Evolutionary conservation across 2,888 invertebrate genomes (phyloP), one percentile per base, ranked within the genome.

Genomic region (Noctuana brunneofusca): DNA sequence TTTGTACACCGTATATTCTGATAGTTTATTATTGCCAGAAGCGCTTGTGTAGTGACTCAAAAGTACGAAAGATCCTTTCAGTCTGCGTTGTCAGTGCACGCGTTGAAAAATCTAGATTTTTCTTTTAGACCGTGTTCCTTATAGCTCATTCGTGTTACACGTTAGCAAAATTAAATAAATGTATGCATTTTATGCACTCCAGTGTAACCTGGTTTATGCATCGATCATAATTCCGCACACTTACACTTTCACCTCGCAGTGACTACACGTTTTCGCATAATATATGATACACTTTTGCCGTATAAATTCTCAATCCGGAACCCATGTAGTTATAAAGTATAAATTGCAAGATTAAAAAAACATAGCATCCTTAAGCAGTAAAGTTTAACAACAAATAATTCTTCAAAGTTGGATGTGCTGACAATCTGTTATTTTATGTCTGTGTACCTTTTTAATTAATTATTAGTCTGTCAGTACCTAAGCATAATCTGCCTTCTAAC

Each of bases 231-330:
- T 68, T 57, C 12, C 60, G 53, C 53, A 64, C 38, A 64, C 55
- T 62, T 62, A 58, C 54, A 71, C 71, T 72, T 72, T 72, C 71
- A 66, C 64, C 53, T 55, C 38, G 32, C 35, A 8, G 4, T 41
- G 38, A 38, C 66, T 65, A 43, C 62, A 64, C 53, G 57, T 41
- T 43, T 18, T 43, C 43, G 43, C 41, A 41, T n/a, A n/a, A n/a
- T n/a, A n/a, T 18, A 18, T 64, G 64, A 67, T 35, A 60, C 62
- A 66, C 67, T 70, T 73, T 68, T 69, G 66, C 68, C 65, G 69
- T 66, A 67, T 68, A 67, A 68, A 60, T 53, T 53, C 35, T 16
- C 22, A 32, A 60, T 32, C 59, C 46, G 46, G 53, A 60, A 60
- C 43, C 16, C 20, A 54, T 46, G 12, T 22, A n/a, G n/a, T n/a